Evolutionary conservation across 2,797 vertebrate genomes (phyloP).

Genomic region (Leptoclinus maculatus): DNA sequence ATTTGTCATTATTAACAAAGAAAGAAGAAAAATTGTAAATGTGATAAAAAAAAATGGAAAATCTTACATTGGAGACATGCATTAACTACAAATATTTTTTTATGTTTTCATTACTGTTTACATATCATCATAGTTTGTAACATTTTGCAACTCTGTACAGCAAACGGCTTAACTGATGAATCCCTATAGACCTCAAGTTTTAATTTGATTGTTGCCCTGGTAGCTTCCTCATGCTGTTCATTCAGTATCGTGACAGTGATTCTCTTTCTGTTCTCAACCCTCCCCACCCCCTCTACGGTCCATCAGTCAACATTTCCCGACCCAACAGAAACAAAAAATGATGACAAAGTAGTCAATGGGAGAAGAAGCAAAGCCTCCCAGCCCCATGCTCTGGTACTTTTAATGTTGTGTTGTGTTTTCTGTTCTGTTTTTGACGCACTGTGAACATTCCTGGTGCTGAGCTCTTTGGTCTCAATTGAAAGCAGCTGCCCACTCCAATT

Average conservation of each 20-base stretch:
- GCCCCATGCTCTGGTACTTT: constrained; percentile 29
- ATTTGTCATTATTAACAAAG: no score
- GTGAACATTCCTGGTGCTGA: constrained; percentile 62
- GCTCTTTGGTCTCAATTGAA: constrained; percentile 70
- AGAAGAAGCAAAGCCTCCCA: constrained; percentile 1
- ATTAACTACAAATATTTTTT: background rate
- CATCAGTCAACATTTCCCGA: no score
- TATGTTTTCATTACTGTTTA: no score
- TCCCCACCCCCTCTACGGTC: background rate
- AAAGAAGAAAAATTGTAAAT: no score
- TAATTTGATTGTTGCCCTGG: background rate
- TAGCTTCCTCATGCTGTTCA: background rate
- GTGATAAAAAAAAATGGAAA: no score
- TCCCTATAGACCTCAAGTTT: background rate
- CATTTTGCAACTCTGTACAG: no score
- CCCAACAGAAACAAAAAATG: constrained; percentile 1
- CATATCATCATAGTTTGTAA: no score
- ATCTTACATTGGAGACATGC: background rate
- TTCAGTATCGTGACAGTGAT: background rate
- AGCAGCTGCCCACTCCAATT: constrained; percentile 70
- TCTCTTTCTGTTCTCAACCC: background rate
- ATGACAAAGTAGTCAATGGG: background rate
- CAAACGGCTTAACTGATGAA: background rate
- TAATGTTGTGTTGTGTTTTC: constrained; percentile 56
- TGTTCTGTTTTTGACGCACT: constrained; percentile 50